phyloP scores from a whole-genome alignment of 1,140 invertebrate genomes.

The Spodoptera frugiperda region DNA sequence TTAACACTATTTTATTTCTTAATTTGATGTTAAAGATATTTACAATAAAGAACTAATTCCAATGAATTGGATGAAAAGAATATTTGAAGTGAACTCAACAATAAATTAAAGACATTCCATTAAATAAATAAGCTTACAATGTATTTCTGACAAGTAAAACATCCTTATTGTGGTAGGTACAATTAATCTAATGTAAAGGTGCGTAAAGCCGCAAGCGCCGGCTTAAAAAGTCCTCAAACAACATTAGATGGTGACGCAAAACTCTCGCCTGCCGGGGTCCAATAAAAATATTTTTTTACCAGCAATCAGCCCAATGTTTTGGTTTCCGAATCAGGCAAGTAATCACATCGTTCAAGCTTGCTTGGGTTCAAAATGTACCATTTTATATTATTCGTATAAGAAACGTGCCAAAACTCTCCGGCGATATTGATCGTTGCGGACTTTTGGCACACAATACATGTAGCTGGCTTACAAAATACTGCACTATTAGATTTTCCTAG shows the following conservation, averaged over 20 bases:
- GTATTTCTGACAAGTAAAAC: too few species aligned
- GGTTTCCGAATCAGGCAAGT: constrained; percentile 22
- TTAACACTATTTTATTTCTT: background rate
- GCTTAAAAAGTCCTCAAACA: too few species aligned
- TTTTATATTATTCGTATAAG: constrained; percentile 21
- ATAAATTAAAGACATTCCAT: too few species aligned
- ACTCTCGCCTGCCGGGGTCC: background rate
- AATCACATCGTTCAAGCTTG: constrained; percentile 32
- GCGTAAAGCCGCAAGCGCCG: too few species aligned
- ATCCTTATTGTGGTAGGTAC: too few species aligned
- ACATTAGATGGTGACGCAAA: background rate
- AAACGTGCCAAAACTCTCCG: constrained; percentile 31
- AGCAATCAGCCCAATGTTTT: constrained; percentile 19
- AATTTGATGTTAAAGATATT: background rate
- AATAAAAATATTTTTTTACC: constrained; percentile 19
- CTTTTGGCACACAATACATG: constrained; percentile 28
- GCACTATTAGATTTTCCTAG: constrained; percentile 5
- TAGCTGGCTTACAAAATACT: background rate
- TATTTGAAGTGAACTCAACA: too few species aligned
- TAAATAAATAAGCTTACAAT: too few species aligned
- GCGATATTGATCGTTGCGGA: constrained; percentile 35
- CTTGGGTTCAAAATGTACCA: constrained; percentile 18
- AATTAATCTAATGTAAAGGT: too few species aligned
- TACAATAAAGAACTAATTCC: too few species aligned
- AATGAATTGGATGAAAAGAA: too few species aligned